Conservation (phyloP, 2,113 vertebrate species). For the Epinephelus cyanopodus region DNA sequence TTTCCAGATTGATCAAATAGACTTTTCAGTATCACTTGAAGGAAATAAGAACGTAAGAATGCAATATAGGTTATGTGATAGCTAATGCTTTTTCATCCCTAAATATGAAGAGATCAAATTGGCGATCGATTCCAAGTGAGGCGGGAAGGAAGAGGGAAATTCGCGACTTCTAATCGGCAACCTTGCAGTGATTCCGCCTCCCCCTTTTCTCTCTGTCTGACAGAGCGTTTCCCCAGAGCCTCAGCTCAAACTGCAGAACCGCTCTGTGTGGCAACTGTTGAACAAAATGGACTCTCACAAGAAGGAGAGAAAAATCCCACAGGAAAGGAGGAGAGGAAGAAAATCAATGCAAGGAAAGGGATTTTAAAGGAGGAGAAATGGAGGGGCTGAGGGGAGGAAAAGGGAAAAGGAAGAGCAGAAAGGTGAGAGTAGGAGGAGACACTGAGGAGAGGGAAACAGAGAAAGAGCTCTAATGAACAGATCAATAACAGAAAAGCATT, state of each 20-base stretch:
- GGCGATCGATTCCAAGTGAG: constrained; percentile 39
- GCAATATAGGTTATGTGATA: constrained; percentile 10
- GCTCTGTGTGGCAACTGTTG: constrained; percentile 75
- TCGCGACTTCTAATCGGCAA: constrained; percentile 60
- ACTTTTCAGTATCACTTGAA: constrained; percentile 23
- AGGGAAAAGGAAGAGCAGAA: background rate
- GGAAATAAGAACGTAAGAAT: constrained; percentile 31
- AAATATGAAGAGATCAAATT: constrained; percentile 51
- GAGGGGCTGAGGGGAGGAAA: background rate
- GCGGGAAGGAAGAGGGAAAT: constrained; percentile 31
- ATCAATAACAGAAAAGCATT: constrained; percentile 27
- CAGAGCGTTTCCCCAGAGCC: constrained; percentile 75
- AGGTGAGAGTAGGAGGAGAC: background rate
- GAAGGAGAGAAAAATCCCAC: constrained; percentile 50
- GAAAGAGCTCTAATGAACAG: constrained; percentile 7
- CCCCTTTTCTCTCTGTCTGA: constrained; percentile 55
- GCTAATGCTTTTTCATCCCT: constrained; percentile 24
- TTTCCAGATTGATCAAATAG: constrained; percentile 19
- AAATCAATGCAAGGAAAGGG: constrained; percentile 62
- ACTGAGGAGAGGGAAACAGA: background rate
- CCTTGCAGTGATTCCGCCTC: constrained; percentile 57
- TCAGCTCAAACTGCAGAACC: constrained; percentile 69
- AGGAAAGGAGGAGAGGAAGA: constrained; percentile 40
- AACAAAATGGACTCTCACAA: constrained; percentile 75
- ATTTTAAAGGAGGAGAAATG: constrained; percentile 50